Evolutionary conservation across 92 coral and sea anemone species (phyloP), one percentile per base, ranked within the genome.

Genomic region (Isaurus tuberculatus): DNA sequence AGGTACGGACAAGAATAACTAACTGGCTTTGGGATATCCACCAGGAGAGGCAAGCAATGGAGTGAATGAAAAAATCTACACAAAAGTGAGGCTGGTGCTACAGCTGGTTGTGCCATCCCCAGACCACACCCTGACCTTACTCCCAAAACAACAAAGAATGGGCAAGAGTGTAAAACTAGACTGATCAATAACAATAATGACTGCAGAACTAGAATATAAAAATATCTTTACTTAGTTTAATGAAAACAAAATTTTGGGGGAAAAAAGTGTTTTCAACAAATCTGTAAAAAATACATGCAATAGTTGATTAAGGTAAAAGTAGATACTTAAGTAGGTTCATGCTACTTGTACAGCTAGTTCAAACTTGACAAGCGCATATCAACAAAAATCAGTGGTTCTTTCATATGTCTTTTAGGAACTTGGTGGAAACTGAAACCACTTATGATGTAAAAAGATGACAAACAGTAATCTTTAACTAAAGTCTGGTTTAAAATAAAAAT

Each of bases 11-110:
- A 43, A 79, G 66, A 29, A 88, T 88, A 77, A 88, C 78, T 20
- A 70, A 88, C 82, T 88, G 91, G 91, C 86, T 88, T 32, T 88
- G 91, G 89, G 81, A 84, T 77, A 88, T 88, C 74, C 80, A 72
- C 69, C 91, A 88, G 81, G 66, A 85, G 70, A 48, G 89, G 51
- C 88, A 61, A 84, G 26, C 33, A 30, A 58, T 83, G 86, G 86
- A 71, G 80, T 83, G 68, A 49, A 69, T 31, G 86, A n/a, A 70
- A 71, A 64, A n/a, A n/a, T n/a, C n/a, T n/a, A n/a, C n/a, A n/a
- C n/a, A n/a, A n/a, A n/a, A n/a, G n/a, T n/a, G n/a, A n/a, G n/a
- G n/a, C n/a, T n/a, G n/a, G n/a, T n/a, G n/a, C n/a, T n/a, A n/a
- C n/a, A n/a, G n/a, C n/a, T n/a, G n/a, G n/a, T n/a, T n/a, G n/a